Evolutionary conservation across 2,797 vertebrate genomes (phyloP), one percentile per base, ranked within the genome.

Genomic region (Cossypha caffra): DNA sequence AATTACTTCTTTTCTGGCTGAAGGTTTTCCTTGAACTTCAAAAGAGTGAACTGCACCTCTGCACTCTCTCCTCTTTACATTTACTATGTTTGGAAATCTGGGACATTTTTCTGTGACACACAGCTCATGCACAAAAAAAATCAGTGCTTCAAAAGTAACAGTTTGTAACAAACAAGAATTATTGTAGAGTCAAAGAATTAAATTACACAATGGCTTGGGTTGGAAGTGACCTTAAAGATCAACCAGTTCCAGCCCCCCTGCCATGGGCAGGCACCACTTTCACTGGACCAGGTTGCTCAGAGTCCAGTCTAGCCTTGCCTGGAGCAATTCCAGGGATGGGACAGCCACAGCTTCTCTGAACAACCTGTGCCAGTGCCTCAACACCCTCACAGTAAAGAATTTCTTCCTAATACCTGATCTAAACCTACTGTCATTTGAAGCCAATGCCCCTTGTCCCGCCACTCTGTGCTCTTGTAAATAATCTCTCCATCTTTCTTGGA

Each of bases 21-120:
- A 17, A 79, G 68, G n/a, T 19, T 77, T 80, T 54, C 20, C 42
- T 94, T 90, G 17, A 26, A 28, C 25, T 90, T 64, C 90, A 75
- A 52, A 38, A 81, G 42, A 13, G 13, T 48, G 14, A 54, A 51
- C 26, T 79, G 37, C 23, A 64, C 19, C 38, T 88, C 66, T 68
- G 2, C 33, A 31, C 21, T 64, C n/a, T 52, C 50, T 88, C 21
- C 20, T 69, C 25, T 77, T 87, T 31, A 38, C 19, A 35, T 55
- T 45, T 89, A 28, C 29, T 77, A 3, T 42, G 14, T n/a, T 31
- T 29, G 23, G 38, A 88, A 67, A 43, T 61, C 37, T 40, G 25
- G 31, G 23, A 62, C 10, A 8, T 68, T 61, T 69, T 19, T 37
- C 38, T 83, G 38, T 57, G 57, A 58, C 23, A 72, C 15, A 24